Base-by-base conservation (phyloP, 2,797 vertebrate genomes). In the Adrianichthys oophorus region DNA sequence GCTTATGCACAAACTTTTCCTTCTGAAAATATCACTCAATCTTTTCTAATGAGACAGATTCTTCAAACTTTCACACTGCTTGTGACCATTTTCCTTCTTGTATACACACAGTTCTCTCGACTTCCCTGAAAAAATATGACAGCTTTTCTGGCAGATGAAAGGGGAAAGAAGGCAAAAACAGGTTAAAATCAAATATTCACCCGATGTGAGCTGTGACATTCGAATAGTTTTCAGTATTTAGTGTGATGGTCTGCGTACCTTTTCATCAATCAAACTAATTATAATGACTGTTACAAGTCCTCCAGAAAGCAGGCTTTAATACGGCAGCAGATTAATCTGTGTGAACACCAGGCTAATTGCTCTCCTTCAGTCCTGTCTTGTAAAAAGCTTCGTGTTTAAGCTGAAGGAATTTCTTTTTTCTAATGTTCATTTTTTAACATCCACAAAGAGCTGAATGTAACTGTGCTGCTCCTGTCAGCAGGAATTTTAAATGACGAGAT, bases 271-370 rank as follows among this genome's bases (percentile, higher is more conserved):
- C 41, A 42, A 42, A 42, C 7, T 15, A 42, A 42, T 42, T 42
- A 42, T 42, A 15, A 15, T 42, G 41, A n/a, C 41, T 42, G 41
- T 42, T 15, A 42, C 41, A n/a, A 42, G 41, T 37, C 32, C 32
- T 37, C 32, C 32, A 37, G 48, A 56, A 40, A 43, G 54, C 45
- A 15, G 68, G 59, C 44, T 72, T 58, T 78, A 70, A 81, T 68
- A 76, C 0, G 0, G 19, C 52, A 61, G 66, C 66, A 68, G 45
- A 49, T 63, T 41, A 0, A 49, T 63, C 56, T 52, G 23, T 64
- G 21, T 47, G 50, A 54, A 68, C 42, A 62, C 60, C 59, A 46
- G 5, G 32, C 29, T 74, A 76, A 82, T 76, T 74, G 68, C 60
- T 55, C 62, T 59, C 43, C 16, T 17, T 56, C 52, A n/a, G 32